Evolutionary conservation across 2,113 vertebrate genomes (phyloP).

Genomic region (Crotalus helleri): DNA sequence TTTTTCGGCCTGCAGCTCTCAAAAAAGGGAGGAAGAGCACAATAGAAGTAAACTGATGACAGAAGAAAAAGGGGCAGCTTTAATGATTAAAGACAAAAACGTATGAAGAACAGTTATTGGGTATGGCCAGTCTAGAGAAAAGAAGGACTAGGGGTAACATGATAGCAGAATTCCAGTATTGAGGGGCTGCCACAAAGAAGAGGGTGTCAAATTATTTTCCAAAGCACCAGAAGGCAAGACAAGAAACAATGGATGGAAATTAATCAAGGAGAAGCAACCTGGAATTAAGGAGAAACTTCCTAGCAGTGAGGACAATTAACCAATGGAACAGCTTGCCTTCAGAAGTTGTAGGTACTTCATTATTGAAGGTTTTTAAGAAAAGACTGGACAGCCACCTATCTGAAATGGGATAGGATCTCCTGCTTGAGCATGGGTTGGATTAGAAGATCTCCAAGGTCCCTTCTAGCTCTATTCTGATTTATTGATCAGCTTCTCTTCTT

Average conservation of each 20-base stretch:
- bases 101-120: not conserved
- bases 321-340: not conserved
- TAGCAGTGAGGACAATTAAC: not conserved
- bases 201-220: not conserved
- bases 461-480: not conserved
- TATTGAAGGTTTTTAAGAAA: not conserved
- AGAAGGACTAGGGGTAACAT: not conserved
- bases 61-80: not conserved
- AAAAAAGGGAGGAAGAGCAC: not conserved
- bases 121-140: not conserved
- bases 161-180: not conserved
- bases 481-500: not conserved
- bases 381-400: not conserved
- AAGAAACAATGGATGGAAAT: not conserved
- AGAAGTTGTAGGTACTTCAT: not conserved
- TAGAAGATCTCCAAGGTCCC: not conserved
- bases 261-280: not conserved
- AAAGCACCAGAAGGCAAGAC: not conserved
- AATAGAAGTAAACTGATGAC: not conserved
- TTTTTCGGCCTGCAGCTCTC: not conserved
- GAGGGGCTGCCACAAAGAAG: not conserved
- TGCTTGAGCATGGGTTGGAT: not conserved
- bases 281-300: not conserved
- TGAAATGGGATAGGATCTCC: not conserved
- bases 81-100: not conserved